phyloP scores from a whole-genome alignment of 1,140 invertebrate genomes.

The Drosophila oshimai region DNA sequence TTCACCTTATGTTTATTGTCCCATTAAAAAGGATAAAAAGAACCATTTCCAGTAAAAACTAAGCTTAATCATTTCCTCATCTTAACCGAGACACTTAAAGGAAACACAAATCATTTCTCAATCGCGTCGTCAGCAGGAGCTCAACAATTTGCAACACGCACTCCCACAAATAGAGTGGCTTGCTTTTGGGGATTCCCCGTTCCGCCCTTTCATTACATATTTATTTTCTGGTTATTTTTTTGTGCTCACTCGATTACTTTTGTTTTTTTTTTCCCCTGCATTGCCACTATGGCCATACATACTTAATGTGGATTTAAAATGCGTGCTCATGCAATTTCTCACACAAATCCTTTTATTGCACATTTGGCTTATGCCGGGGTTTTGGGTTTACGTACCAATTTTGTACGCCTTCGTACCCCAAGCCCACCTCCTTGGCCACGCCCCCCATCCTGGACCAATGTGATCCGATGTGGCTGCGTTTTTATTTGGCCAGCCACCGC shows the following conservation, averaged over 20 bases:
- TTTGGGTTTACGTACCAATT: slow-evolving; percentile 60
- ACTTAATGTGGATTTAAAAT: slow-evolving; percentile 77
- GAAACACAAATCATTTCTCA: too few species aligned
- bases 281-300: slow-evolving; percentile 50
- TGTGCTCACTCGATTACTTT: background rate
- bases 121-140: too few species aligned
- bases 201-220: slow-evolving; percentile 52
- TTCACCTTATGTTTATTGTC: too few species aligned
- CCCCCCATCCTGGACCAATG: slow-evolving; percentile 30
- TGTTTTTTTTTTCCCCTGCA: background rate
- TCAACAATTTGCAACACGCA: too few species aligned
- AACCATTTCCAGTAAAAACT: too few species aligned
- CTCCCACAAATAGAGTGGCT: too few species aligned
- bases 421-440: slow-evolving; percentile 15
- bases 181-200: background rate
- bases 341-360: slow-evolving; percentile 80
- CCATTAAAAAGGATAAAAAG: too few species aligned
- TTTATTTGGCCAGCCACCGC: slow-evolving; percentile 41
- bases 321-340: slow-evolving; percentile 75
- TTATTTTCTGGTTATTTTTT: slow-evolving; percentile 47
- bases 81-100: too few species aligned
- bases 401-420: slow-evolving; percentile 40
- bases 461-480: slow-evolving; percentile 24
- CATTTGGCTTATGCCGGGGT: slow-evolving; percentile 70
- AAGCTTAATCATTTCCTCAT: too few species aligned